These are phyloP conservation scores for Zosterops japonicus DNA, from an alignment of 2,113 vertebrate species.

Conservation along the genomic window DNA sequence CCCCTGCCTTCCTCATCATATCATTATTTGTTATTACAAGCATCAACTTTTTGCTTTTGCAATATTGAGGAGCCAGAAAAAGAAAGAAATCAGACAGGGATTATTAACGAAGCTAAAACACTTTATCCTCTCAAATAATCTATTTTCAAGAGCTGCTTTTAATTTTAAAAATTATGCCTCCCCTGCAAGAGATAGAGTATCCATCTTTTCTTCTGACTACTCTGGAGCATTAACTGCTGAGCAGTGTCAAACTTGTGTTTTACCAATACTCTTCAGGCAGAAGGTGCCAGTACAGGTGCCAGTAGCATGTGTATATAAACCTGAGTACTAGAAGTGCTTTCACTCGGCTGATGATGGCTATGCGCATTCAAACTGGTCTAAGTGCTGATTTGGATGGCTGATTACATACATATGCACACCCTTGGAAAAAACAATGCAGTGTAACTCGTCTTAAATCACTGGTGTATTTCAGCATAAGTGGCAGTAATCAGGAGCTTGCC, in stretches of 20 bases:
- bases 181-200: not conserved
- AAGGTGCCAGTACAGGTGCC: not conserved
- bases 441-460: slow-evolving; percentile 9
- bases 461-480: not conserved
- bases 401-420: not conserved
- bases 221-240: not conserved
- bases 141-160: not conserved
- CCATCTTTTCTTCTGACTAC: not conserved
- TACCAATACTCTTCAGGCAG: not conserved
- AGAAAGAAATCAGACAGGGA: not conserved
- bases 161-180: not conserved
- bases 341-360: not conserved
- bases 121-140: not conserved
- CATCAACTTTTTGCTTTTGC: not conserved
- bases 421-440: not conserved
- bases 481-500: not conserved
- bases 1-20: not conserved
- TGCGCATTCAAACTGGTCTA: not conserved
- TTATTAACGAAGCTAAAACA: not conserved
- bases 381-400: not conserved
- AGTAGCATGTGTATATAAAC: not conserved
- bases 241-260: not conserved
- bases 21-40: not conserved
- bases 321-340: not conserved
- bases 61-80: not conserved